Conservation (phyloP, 2,113 vertebrate species). For the Melanotaenia duboulayi region DNA sequence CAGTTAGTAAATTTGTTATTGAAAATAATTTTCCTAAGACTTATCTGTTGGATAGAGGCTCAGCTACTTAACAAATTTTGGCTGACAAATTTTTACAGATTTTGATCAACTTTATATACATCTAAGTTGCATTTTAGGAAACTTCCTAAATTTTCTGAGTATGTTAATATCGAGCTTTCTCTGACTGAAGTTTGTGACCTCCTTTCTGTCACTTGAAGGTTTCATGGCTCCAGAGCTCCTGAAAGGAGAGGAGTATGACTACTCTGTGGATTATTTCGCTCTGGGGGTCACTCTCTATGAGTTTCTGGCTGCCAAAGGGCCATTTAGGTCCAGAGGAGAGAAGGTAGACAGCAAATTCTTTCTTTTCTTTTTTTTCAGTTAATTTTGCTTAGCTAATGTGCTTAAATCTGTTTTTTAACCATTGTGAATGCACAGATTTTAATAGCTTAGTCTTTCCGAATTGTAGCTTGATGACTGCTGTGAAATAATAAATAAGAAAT, state of each 20-base stretch:
- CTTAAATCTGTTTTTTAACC: neutral
- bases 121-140: neutral
- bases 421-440: neutral
- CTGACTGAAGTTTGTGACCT: neutral
- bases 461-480: constrained; percentile 34
- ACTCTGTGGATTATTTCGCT: constrained; percentile 87
- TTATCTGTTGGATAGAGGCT: neutral
- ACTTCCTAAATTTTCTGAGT: no score
- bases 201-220: constrained; percentile 67
- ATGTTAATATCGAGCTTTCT: neutral
- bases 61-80: neutral
- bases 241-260: constrained; percentile 84
- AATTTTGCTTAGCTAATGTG: neutral
- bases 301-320: constrained; percentile 87
- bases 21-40: neutral
- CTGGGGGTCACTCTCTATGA: constrained; percentile 88
- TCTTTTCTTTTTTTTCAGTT: no score
- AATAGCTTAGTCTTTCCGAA: constrained; percentile 17
- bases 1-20: neutral
- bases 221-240: constrained; percentile 91
- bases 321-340: constrained; percentile 86
- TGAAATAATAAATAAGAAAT: no score
- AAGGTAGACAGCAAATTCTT: constrained; percentile 77
- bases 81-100: neutral
- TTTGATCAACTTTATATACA: no score